phyloP scores from a whole-genome alignment of 2,113 vertebrate species.

The Podocnemis expansa region DNA sequence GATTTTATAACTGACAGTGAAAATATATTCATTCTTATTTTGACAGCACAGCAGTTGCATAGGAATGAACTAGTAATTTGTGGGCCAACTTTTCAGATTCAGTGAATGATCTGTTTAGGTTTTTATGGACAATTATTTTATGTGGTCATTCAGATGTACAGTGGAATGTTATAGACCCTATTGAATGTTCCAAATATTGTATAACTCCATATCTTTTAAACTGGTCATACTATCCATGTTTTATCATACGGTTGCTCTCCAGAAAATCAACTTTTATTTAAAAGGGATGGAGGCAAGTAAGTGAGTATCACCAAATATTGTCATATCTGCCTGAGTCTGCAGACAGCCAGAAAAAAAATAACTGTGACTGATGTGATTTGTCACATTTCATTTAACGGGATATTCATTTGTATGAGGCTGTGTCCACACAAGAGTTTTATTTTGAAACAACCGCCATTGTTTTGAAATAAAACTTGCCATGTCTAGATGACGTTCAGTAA shows the following conservation, averaged over 20 bases:
- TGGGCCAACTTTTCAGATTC: background rate
- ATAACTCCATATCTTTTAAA: background rate
- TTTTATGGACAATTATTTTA: background rate
- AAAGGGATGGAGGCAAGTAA: background rate
- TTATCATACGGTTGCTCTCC: background rate
- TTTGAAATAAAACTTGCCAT: no score
- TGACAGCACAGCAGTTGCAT: background rate
- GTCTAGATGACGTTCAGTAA: no score
- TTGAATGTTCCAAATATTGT: background rate
- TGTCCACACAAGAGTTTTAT: no score
- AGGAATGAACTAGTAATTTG: background rate
- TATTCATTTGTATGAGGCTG: background rate
- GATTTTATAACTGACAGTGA: background rate
- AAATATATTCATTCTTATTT: background rate
- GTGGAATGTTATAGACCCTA: background rate
- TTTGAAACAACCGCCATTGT: no score
- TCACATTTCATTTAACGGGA: background rate
- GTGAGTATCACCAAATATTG: background rate
- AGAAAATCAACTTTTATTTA: background rate
- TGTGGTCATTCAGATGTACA: background rate
- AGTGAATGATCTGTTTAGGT: background rate
- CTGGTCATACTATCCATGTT: background rate
- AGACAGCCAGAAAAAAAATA: background rate
- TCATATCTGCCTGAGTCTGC: background rate
- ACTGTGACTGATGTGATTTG: accelerated